Percentiles rank a stretch among this genome's conserved stretches.
phyloP scores from a whole-genome alignment of 1,140 invertebrate species.

The Brevipalpus yothersi region DNA sequence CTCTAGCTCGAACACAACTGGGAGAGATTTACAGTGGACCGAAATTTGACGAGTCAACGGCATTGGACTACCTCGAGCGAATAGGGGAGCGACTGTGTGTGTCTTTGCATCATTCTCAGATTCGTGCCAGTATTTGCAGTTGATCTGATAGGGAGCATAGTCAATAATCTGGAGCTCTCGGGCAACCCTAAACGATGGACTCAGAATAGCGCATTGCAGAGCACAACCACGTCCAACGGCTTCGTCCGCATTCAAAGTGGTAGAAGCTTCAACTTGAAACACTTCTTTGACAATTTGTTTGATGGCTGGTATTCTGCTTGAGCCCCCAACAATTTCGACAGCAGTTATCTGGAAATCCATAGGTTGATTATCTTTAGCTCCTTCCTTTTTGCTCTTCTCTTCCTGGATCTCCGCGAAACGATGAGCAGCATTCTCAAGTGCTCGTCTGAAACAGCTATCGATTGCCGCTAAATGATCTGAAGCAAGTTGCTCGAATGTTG shows the following conservation, averaged over 20 bases:
- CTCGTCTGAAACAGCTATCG: not conserved
- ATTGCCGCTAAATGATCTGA: slow-evolving; percentile 15
- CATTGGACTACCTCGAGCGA: slow-evolving; percentile 1
- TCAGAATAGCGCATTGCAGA: slow-evolving; percentile 84
- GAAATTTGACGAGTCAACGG: slow-evolving; percentile 8
- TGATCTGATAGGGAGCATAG: slow-evolving; percentile 69
- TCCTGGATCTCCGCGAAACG: slow-evolving; percentile 2
- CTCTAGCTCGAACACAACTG: slow-evolving; percentile 4
- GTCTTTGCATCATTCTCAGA: slow-evolving; percentile 2
- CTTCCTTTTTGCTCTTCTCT: not conserved
- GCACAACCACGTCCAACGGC: slow-evolving; percentile 85
- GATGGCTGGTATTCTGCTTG: slow-evolving; percentile 70
- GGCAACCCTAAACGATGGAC: slow-evolving; percentile 69
- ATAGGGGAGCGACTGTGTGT: not conserved
- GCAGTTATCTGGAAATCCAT: slow-evolving; percentile 37
- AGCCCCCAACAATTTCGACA: slow-evolving; percentile 90
- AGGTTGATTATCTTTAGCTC: not conserved
- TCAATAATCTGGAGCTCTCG: slow-evolving; percentile 80
- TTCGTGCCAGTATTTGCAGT: slow-evolving; percentile 5
- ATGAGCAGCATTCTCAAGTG: slow-evolving; percentile 1
- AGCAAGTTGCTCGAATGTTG: slow-evolving; percentile 22
- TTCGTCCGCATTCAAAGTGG: slow-evolving; percentile 93
- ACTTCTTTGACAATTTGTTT: slow-evolving; percentile 31
- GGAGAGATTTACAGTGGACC: not conserved
- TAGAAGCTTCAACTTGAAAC: slow-evolving; percentile 61